These are phyloP conservation scores for Drosophila emarginata DNA, from an alignment of 2,888 invertebrate genomes.

Conservation along the genomic window DNA sequence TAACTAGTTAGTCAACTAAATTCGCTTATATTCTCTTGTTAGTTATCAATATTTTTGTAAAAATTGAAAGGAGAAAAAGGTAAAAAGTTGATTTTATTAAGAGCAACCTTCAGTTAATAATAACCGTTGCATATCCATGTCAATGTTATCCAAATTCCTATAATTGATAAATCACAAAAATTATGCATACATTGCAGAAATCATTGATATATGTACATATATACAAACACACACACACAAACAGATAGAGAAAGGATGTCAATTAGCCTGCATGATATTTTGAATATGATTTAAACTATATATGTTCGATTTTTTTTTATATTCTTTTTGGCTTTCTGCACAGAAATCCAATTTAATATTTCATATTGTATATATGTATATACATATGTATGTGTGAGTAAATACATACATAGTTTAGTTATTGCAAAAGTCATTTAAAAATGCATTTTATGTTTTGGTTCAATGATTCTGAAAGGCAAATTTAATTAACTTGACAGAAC, in stretches of 20 bases:
- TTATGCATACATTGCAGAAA: conserved; percentile 21
- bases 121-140: conserved; percentile 3
- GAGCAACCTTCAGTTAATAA: conserved; percentile 5
- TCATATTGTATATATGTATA: background rate
- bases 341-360: conserved; percentile 5
- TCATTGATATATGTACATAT: background rate
- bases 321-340: background rate
- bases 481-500: conserved; percentile 38
- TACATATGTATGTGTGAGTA: too few species aligned
- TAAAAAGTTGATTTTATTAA: background rate
- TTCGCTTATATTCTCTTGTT: background rate
- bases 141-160: conserved; percentile 13
- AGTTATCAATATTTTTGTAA: background rate
- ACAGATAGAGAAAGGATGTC: background rate
- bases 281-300: background rate
- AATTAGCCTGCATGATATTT: conserved; percentile 1
- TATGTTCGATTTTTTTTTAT: background rate
- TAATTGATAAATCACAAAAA: conserved; percentile 11
- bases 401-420: background rate
- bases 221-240: background rate
- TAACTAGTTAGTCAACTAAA: background rate
- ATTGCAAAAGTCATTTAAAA: conserved; percentile 15
- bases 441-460: conserved; percentile 21
- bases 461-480: conserved; percentile 24
- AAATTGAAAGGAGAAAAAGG: background rate